Evolutionary conservation across 2,888 invertebrate genomes (phyloP).

Genomic region (Iphiclides podalirius): DNA sequence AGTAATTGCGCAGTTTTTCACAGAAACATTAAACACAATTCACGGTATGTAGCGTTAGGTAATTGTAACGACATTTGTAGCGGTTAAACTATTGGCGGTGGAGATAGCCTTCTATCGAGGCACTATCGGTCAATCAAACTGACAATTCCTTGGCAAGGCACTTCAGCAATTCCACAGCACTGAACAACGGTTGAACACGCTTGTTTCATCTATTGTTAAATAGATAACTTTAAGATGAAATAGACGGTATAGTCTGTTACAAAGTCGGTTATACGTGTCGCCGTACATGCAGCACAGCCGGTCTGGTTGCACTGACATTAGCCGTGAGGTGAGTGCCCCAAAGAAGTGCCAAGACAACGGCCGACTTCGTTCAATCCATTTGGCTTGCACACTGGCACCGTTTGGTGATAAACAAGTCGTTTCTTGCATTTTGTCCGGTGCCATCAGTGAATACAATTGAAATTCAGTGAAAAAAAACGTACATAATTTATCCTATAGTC

Average conservation of each 20-base stretch:
- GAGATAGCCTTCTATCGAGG: background rate
- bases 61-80: background rate
- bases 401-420: conserved; percentile 9
- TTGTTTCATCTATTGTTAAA: too few species aligned
- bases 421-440: too few species aligned
- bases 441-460: too few species aligned
- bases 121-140: conserved; percentile 2
- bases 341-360: conserved; percentile 20
- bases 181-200: background rate
- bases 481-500: too few species aligned
- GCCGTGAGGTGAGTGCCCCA: conserved; percentile 23
- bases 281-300: too few species aligned
- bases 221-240: too few species aligned
- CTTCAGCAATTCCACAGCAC: background rate
- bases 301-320: conserved; percentile 16
- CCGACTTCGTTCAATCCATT: conserved; percentile 7
- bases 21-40: conserved; percentile 1
- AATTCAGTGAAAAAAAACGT: too few species aligned
- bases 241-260: too few species aligned
- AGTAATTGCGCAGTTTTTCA: background rate
- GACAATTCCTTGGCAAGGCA: conserved; percentile 12
- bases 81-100: background rate
- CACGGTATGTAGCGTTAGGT: background rate
- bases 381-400: background rate
- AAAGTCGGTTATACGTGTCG: too few species aligned